These are phyloP conservation scores for Cardiocondyla obscurior DNA, from an alignment of 1,140 invertebrate species.

Conservation along the genomic window DNA sequence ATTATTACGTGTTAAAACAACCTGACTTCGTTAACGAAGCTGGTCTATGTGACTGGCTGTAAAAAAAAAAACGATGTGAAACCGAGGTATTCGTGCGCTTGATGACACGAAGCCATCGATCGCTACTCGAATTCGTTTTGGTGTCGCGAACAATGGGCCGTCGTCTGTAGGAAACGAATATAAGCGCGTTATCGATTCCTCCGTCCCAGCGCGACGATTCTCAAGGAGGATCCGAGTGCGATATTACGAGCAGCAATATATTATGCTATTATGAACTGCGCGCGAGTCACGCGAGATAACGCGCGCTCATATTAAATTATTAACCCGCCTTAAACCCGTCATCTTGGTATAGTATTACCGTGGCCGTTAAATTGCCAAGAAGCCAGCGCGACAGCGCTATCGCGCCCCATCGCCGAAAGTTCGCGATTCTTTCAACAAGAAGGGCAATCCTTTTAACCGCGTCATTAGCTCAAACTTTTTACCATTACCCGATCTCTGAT, in stretches of 20 bases:
- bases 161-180: constrained; percentile 18
- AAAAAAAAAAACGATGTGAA: not conserved
- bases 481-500: not conserved
- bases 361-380: constrained; percentile 21
- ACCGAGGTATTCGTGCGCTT: not conserved
- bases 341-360: not conserved
- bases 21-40: not conserved
- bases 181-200: constrained; percentile 40
- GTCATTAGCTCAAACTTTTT: constrained; percentile 2
- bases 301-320: constrained; percentile 44
- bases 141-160: not conserved
- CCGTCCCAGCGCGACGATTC: not conserved
- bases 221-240: not conserved
- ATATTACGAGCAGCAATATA: constrained; percentile 24
- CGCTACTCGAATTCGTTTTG: constrained; percentile 31
- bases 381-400: not conserved
- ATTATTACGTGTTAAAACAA: constrained; percentile 1
- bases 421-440: constrained; percentile 4
- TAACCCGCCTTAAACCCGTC: constrained; percentile 18
- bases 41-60: not conserved
- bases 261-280: constrained; percentile 32
- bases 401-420: not conserved
- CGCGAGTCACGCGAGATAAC: constrained; percentile 41
- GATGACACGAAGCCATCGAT: constrained; percentile 23
- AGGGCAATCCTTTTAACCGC: not conserved